These are phyloP conservation scores for Aspiorhynchus laticeps DNA, from an alignment of 2,113 vertebrate species.

Conservation along the genomic window DNA sequence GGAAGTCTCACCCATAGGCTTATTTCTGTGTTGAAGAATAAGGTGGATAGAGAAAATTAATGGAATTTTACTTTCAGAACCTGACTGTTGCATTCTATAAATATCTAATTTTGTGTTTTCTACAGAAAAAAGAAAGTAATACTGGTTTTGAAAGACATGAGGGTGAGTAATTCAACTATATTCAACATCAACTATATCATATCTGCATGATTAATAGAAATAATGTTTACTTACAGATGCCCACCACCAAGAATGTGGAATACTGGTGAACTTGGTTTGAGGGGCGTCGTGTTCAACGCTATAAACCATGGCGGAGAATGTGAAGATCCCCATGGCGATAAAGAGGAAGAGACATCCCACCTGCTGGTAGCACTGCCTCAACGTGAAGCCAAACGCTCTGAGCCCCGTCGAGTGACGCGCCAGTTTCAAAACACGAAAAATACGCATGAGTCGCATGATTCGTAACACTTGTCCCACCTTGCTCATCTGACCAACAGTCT, in stretches of 20 bases:
- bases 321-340: conserved; percentile 84
- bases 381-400: conserved; percentile 83
- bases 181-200: neutral
- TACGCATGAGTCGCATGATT: conserved; percentile 80
- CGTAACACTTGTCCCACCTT: conserved; percentile 82
- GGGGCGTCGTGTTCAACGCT: conserved; percentile 81
- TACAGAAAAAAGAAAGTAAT: neutral
- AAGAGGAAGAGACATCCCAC: conserved; percentile 84
- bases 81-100: neutral
- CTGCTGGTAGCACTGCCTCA: conserved; percentile 84
- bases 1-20: too few relatives aligned
- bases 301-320: conserved; percentile 84
- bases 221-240: conserved; percentile 79
- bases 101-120: neutral
- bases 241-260: conserved; percentile 85
- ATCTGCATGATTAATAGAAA: conserved; percentile 14
- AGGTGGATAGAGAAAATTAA: neutral
- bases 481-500: conserved; percentile 73
- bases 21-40: too few relatives aligned
- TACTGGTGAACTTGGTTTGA: conserved; percentile 81
- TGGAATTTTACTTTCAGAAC: neutral
- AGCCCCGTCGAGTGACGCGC: conserved; percentile 83
- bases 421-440: conserved; percentile 85
- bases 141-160: neutral
- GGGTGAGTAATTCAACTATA: neutral